These are phyloP conservation scores for Opisthocomus hoazin DNA, from an alignment of 2,113 vertebrate genomes.

Conservation along the genomic window DNA sequence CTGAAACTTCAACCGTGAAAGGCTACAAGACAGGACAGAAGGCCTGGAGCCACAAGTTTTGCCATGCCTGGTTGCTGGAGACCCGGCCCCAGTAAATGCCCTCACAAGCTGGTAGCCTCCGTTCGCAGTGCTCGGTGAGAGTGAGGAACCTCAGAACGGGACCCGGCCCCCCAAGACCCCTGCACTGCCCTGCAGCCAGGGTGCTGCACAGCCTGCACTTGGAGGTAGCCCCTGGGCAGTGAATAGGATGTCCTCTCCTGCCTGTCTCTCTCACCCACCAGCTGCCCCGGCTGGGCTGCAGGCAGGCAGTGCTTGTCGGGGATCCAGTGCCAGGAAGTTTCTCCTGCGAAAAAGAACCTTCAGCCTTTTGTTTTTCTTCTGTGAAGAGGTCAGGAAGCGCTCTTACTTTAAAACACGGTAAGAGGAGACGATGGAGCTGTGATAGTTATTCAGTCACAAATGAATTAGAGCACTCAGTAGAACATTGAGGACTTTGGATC, in stretches of 20 bases:
- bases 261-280: not conserved
- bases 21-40: not conserved
- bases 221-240: not conserved
- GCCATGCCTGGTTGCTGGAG: not conserved
- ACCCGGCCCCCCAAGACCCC: not conserved
- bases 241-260: not conserved
- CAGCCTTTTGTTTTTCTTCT: not conserved
- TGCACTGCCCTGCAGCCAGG: not conserved
- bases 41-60: not conserved
- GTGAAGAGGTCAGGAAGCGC: not conserved
- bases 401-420: not conserved
- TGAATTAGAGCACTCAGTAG: not conserved
- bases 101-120: not conserved
- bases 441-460: not conserved
- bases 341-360: not conserved
- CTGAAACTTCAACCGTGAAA: not conserved
- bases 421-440: not conserved
- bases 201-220: not conserved
- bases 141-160: not conserved
- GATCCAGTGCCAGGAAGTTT: not conserved
- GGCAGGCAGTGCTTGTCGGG: not conserved
- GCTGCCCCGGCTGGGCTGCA: not conserved
- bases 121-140: fast-evolving
- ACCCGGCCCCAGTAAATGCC: not conserved
- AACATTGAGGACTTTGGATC: not conserved